These are phyloP conservation scores for Dascyllus trimaculatus DNA, from an alignment of 2,113 vertebrate genomes.

Conservation along the genomic window DNA sequence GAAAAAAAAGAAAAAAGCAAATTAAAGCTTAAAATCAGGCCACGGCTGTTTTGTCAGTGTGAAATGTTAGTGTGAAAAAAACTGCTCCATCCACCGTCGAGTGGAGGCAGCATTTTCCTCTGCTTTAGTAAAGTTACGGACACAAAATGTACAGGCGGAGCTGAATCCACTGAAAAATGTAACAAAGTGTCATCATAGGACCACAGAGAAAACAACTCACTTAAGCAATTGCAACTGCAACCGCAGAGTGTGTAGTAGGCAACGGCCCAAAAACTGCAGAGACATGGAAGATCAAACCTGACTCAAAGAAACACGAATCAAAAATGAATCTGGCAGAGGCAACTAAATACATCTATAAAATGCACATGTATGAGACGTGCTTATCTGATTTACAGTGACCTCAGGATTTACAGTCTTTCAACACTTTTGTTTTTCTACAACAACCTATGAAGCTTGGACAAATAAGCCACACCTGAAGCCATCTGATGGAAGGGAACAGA, in stretches of 20 bases:
- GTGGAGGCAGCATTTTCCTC: neutral
- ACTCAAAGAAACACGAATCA: neutral
- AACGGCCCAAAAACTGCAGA: neutral
- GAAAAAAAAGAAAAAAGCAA: neutral
- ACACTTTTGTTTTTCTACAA: too few relatives aligned
- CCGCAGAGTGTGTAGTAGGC: neutral
- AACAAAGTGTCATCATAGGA: too few relatives aligned
- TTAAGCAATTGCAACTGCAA: neutral
- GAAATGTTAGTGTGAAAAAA: constrained; percentile 1
- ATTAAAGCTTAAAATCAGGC: constrained; percentile 18
- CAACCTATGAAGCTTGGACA: too few relatives aligned
- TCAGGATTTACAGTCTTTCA: too few relatives aligned
- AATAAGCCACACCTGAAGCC: too few relatives aligned
- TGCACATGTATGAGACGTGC: neutral
- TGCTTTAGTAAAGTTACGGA: neutral
- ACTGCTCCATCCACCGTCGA: neutral
- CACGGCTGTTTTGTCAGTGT: neutral
- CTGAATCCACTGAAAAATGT: too few relatives aligned
- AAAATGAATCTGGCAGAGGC: neutral
- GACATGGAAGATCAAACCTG: constrained; percentile 7
- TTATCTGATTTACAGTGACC: too few relatives aligned
- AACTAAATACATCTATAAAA: neutral
- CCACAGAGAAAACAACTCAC: neutral
- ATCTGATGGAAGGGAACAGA: neutral
- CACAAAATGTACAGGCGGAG: neutral